phyloP scores from a whole-genome alignment of 2,113 vertebrate species.

The Lipophrys pholis region DNA sequence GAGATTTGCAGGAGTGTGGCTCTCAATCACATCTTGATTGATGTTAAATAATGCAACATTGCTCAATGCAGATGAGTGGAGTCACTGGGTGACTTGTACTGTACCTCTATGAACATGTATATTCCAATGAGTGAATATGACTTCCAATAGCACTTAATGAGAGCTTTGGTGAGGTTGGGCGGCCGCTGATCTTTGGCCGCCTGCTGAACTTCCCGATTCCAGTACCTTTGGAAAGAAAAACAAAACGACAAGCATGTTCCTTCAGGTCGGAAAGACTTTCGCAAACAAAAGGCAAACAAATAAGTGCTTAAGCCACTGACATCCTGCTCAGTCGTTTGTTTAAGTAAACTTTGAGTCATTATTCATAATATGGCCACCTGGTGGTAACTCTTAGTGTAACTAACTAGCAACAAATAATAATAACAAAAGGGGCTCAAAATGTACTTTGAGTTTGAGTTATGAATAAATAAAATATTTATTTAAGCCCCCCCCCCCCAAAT shows the following conservation, averaged over 20 bases:
- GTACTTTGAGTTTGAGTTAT: too few relatives aligned
- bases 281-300: not conserved
- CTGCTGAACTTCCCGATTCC: conserved; percentile 89
- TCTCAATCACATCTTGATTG: not conserved
- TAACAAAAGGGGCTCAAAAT: too few relatives aligned
- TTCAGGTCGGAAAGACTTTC: not conserved
- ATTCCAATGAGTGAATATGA: conserved; percentile 87
- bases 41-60: not conserved
- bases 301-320: too few relatives aligned
- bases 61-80: not conserved
- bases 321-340: too few relatives aligned
- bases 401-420: too few relatives aligned
- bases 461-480: too few relatives aligned
- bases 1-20: not conserved
- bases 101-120: conserved; percentile 92
- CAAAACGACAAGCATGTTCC: conserved; percentile 1
- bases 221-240: conserved; percentile 79
- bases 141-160: conserved; percentile 92
- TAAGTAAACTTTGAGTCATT: too few relatives aligned
- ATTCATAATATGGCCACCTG: too few relatives aligned
- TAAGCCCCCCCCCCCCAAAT: too few relatives aligned
- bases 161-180: conserved; percentile 87
- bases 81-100: conserved; percentile 48
- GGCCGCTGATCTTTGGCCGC: conserved; percentile 83
- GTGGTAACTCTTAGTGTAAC: too few relatives aligned